phyloP scores from a whole-genome alignment of 2,113 vertebrate species.

The Caranx ignobilis region DNA sequence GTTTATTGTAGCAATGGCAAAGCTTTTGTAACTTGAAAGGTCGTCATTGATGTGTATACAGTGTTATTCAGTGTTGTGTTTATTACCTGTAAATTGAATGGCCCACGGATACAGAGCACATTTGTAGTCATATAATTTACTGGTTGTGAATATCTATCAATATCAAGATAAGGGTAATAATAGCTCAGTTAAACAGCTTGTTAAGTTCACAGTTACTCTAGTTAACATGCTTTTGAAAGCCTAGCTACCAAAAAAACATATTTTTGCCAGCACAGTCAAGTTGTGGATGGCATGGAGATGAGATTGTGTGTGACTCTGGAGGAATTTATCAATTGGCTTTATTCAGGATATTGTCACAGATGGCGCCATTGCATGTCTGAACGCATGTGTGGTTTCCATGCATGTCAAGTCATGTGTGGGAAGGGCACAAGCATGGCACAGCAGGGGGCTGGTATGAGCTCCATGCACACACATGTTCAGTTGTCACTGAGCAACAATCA shows the following conservation, averaged over 20 bases:
- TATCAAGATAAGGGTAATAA: not conserved
- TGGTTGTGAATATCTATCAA: slow-evolving; percentile 8
- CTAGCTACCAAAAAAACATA: not conserved
- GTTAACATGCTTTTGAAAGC: not conserved
- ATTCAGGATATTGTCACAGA: slow-evolving; percentile 27
- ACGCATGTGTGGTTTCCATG: slow-evolving; percentile 33
- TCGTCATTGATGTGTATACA: not conserved
- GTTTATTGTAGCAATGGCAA: slow-evolving; percentile 24
- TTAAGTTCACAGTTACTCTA: not conserved
- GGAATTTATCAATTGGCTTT: slow-evolving; percentile 1
- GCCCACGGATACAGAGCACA: not conserved
- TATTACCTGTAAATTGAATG: not conserved
- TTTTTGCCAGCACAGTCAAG: not conserved
- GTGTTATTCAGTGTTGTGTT: slow-evolving; percentile 7
- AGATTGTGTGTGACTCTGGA: not conserved
- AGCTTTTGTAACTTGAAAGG: not conserved
- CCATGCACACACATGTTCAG: slow-evolving; percentile 64
- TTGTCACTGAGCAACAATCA: slow-evolving; percentile 57
- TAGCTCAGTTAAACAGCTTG: not conserved
- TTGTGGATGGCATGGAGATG: not conserved
- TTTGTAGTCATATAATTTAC: not conserved
- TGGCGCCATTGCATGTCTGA: slow-evolving; percentile 13
- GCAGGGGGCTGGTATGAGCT: slow-evolving; percentile 46
- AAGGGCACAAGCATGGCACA: slow-evolving; percentile 53
- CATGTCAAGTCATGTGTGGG: slow-evolving; percentile 25